phyloP scores from a whole-genome alignment of 2,888 invertebrate genomes.

The Epinotia demarniana region DNA sequence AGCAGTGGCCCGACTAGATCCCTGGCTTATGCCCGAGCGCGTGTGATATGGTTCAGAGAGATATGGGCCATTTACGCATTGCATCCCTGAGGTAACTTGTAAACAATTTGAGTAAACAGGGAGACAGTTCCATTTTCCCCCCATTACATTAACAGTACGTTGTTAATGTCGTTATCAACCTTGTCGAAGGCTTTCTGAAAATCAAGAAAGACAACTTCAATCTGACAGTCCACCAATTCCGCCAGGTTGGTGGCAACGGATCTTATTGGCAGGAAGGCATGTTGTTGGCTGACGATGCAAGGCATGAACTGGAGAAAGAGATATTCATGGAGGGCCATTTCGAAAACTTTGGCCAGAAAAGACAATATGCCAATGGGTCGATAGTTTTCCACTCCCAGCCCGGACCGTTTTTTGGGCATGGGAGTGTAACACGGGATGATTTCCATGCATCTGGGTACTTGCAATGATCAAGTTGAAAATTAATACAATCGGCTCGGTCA shows the following conservation, averaged over 20 bases:
- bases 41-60: neutral
- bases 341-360: conserved; percentile 1
- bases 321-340: neutral
- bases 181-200: conserved; percentile 14
- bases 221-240: too few relatives aligned
- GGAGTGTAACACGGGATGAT: too few relatives aligned
- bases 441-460: too few relatives aligned
- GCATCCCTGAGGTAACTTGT: conserved; percentile 4
- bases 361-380: neutral
- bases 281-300: neutral
- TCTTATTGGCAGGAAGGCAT: conserved; percentile 9
- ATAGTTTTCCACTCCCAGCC: too few relatives aligned
- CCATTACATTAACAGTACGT: neutral
- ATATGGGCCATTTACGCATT: conserved; percentile 19
- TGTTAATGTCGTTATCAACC: conserved; percentile 24
- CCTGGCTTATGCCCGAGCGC: conserved; percentile 16
- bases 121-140: neutral
- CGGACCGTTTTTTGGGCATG: too few relatives aligned
- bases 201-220: conserved; percentile 11
- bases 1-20: conserved; percentile 11
- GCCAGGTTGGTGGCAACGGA: neutral
- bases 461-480: too few relatives aligned
- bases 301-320: conserved; percentile 1
- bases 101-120: neutral
- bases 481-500: too few relatives aligned